Evolutionary conservation across 2,797 vertebrate species (phyloP), one percentile per base, ranked within the genome.

Genomic region (Gobionotothen gibberifrons): DNA sequence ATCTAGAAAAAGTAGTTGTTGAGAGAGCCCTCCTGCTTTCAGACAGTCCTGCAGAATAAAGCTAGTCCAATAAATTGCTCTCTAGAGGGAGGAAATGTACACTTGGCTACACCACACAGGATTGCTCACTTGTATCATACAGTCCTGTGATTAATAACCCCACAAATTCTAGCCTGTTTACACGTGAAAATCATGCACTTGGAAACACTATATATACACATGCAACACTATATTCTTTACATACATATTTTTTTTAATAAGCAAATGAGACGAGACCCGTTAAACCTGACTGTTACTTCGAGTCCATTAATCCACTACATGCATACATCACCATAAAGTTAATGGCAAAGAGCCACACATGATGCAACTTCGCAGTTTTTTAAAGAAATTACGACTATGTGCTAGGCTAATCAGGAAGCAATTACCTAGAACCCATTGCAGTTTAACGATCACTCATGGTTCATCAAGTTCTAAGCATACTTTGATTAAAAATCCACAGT

Each of bases 71-170:
- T 85, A 87, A 90, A 91, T 86, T 81, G 78, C 79, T 73, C 83
- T 88, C 46, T 73, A 76, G 64, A 67, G 66, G 70, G 73, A 87
- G 83, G 64, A 73, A 87, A 84, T 77, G 72, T 68, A 70, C 62
- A 74, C 58, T 60, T 62, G 16, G 42, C 71, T 67, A 63, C 78
- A 48, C 65, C 65, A 61, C 72, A 80, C 82, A 76, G 72, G 78
- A 88, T 15, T 85, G 86, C 87, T 86, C 79, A 76, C 70, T 77
- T 58, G 48, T 68, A 53, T 60, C 85, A 85, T 83, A 48, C 70
- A 84, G 58, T 48, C 36, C 59, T 56, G 67, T 86, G 87, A 92
- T 93, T 91, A 89, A 93, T 93, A 88, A 87, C 83, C 77, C 66
- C 36, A 48, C 67, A 78, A 76, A 69, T 83, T 80, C 69, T 7